These are phyloP conservation scores for Sterrhoptilus dennistouni DNA, from an alignment of 2,113 vertebrate genomes.

Conservation along the genomic window DNA sequence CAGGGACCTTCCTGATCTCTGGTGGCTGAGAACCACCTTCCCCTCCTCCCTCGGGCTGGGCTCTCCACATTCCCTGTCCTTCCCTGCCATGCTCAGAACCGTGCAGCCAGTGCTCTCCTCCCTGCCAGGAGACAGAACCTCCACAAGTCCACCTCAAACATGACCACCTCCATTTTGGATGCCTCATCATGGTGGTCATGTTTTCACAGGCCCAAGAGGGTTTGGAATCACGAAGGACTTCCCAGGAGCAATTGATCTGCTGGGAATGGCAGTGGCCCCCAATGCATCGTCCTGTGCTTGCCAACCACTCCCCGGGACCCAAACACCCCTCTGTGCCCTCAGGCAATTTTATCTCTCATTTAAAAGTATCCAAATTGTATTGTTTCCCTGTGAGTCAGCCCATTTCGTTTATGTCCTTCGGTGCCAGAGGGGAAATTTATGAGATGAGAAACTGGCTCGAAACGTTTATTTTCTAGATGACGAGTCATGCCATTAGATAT, in stretches of 20 bases:
- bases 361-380: conserved; percentile 64
- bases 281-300: rapidly evolving
- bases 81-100: rapidly evolving
- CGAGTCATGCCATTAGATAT: conserved; percentile 72
- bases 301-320: neutral
- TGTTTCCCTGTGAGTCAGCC: conserved; percentile 68
- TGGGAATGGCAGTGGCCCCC: neutral
- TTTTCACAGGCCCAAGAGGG: neutral
- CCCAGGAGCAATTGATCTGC: neutral
- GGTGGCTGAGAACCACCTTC: neutral
- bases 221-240: neutral
- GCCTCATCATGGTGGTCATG: neutral
- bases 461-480: conserved; percentile 66
- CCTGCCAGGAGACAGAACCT: neutral
- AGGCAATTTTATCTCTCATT: conserved; percentile 46
- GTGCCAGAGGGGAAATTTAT: conserved; percentile 68
- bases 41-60: neutral
- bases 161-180: neutral
- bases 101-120: rapidly evolving
- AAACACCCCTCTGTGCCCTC: neutral
- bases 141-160: neutral
- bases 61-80: neutral
- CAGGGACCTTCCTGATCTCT: neutral
- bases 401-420: conserved; percentile 60
- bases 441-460: conserved; percentile 66